Conservation (phyloP, 2,888 invertebrate species). For the Boloria selene region DNA sequence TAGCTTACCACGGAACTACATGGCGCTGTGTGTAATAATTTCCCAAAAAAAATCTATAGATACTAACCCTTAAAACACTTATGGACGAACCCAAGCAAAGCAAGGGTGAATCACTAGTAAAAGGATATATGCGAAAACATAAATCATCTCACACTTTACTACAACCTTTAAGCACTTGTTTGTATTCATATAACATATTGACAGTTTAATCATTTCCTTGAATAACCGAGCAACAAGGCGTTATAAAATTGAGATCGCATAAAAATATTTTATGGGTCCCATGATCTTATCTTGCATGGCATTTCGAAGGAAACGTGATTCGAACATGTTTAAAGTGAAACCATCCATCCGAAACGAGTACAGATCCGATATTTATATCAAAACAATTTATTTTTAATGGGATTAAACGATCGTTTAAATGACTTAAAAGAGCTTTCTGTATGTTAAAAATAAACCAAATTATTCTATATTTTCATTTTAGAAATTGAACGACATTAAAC, state of each 20-base stretch:
- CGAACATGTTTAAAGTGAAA: conserved; percentile 32
- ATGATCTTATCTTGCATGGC: conserved; percentile 37
- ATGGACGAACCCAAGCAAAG: too few relatives aligned
- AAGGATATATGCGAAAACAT: not conserved
- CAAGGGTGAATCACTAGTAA: not conserved
- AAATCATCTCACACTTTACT: conserved; percentile 14
- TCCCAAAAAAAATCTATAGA: too few relatives aligned
- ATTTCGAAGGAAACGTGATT: conserved; percentile 35
- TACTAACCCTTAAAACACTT: too few relatives aligned
- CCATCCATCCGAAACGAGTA: conserved; percentile 20
- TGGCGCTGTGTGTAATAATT: too few relatives aligned
- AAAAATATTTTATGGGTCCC: conserved; percentile 33
- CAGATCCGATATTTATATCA: conserved; percentile 9
- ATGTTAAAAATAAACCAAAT: too few relatives aligned
- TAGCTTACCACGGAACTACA: too few relatives aligned
- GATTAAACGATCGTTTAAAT: not conserved
- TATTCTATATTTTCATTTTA: too few relatives aligned
- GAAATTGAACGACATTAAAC: too few relatives aligned
- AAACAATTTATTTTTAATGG: conserved; percentile 6
- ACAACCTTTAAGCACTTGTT: conserved; percentile 5
- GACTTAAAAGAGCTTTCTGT: too few relatives aligned
- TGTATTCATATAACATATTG: conserved; percentile 17
- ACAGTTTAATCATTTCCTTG: conserved; percentile 21
- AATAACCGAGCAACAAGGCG: conserved; percentile 23
- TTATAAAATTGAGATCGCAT: conserved; percentile 34